phyloP scores from a whole-genome alignment of 2,113 vertebrate genomes.

The Triplophysa tibetana region DNA sequence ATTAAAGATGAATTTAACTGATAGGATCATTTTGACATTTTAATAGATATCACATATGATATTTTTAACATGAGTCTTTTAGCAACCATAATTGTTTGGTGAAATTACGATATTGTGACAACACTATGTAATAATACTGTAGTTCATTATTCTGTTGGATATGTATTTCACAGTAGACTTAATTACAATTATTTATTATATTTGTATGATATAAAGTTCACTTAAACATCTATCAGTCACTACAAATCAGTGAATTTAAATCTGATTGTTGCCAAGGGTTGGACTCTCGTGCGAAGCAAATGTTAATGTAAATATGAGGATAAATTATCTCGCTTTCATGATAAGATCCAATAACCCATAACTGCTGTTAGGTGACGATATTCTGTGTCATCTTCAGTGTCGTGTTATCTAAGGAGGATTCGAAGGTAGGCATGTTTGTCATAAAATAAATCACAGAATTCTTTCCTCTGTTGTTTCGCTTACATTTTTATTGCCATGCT shows the following conservation, averaged over 20 bases:
- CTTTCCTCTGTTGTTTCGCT: background rate
- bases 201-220: background rate
- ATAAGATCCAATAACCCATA: background rate
- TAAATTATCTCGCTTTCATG: background rate
- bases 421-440: background rate
- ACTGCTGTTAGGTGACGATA: background rate
- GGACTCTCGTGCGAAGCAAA: background rate
- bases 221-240: no score
- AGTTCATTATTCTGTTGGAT: background rate
- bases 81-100: no score
- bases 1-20: no score
- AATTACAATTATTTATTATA: background rate
- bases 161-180: background rate
- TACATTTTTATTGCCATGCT: conserved; percentile 44
- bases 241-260: background rate
- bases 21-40: no score
- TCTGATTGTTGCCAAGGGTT: background rate
- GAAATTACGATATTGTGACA: no score
- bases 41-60: no score
- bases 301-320: background rate
- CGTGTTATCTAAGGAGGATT: background rate
- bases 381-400: background rate
- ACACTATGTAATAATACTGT: no score
- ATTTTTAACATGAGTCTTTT: no score
- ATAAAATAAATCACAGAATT: background rate